Percentiles rank a stretch among this genome's conserved stretches.
These are phyloP conservation scores for Tortrix viridana DNA, from an alignment of 2,888 invertebrate genomes.

Conservation along the genomic window DNA sequence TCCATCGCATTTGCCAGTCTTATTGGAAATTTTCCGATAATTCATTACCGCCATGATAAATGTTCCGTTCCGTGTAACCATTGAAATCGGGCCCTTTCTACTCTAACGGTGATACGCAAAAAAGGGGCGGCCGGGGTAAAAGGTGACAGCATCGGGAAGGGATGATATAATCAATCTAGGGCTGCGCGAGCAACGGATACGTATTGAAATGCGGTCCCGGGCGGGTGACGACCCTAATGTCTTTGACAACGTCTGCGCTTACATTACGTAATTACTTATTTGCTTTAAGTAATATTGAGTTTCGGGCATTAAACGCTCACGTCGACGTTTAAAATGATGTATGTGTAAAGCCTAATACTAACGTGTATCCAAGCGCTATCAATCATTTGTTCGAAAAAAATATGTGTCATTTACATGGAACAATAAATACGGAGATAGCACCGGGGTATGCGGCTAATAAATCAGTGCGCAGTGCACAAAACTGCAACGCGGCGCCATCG, in stretches of 20 bases:
- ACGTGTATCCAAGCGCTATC: not conserved
- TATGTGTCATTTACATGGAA: conserved; percentile 25
- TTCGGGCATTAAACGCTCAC: not conserved
- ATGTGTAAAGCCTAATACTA: not conserved
- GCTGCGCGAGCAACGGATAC: conserved; percentile 63
- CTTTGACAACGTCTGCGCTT: conserved; percentile 32
- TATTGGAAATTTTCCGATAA: conserved; percentile 77
- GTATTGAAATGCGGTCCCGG: conserved; percentile 55
- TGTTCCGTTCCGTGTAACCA: conserved; percentile 71
- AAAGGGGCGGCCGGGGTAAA: conserved; percentile 64
- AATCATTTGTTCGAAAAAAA: not conserved
- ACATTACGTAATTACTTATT: conserved; percentile 35
- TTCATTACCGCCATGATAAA: conserved; percentile 82
- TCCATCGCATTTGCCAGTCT: conserved; percentile 50
- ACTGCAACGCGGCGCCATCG: conserved; percentile 58
- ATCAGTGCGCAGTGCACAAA: conserved; percentile 69
- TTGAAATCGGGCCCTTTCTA: conserved; percentile 79
- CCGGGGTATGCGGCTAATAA: conserved; percentile 63
- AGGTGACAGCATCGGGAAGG: conserved; percentile 68
- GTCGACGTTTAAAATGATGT: not conserved
- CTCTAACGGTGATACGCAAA: conserved; percentile 81
- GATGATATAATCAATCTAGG: conserved; percentile 80
- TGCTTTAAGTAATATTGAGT: conserved; percentile 16
- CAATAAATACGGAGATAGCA: conserved; percentile 29
- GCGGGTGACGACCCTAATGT: conserved; percentile 33